phyloP scores from a whole-genome alignment of 2,797 vertebrate species.

The Gambelia wislizenii region DNA sequence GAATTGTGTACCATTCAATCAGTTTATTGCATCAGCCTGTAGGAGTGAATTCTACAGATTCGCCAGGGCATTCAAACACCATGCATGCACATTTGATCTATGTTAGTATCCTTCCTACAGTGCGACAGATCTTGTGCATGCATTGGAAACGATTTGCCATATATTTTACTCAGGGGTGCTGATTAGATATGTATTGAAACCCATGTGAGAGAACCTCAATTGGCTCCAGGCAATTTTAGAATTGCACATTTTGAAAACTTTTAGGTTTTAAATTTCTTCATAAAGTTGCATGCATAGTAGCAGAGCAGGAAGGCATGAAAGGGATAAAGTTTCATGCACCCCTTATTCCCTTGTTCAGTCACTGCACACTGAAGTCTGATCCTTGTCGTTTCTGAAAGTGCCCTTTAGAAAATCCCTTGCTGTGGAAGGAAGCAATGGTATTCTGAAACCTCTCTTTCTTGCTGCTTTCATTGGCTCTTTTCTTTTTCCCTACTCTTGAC shows the following conservation, averaged over 20 bases:
- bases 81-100: neutral
- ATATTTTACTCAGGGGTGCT: constrained; percentile 25
- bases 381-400: neutral
- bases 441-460: neutral
- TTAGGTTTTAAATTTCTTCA: neutral
- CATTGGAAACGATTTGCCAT: neutral
- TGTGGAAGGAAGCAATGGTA: neutral
- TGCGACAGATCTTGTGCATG: neutral
- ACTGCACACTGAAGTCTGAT: neutral
- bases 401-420: neutral
- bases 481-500: neutral
- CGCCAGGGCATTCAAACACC: neutral
- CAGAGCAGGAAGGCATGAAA: neutral
- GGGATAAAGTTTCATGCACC: neutral
- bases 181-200: neutral
- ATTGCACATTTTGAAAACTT: neutral
- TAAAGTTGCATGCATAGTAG: neutral
- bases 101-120: neutral
- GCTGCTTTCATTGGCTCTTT: neutral
- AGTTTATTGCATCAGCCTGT: neutral
- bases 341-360: neutral
- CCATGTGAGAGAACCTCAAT: neutral
- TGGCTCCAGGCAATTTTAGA: neutral
- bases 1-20: neutral
- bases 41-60: neutral